Conservation (phyloP, 1,140 invertebrate genomes). For the Hyles vespertilio region DNA sequence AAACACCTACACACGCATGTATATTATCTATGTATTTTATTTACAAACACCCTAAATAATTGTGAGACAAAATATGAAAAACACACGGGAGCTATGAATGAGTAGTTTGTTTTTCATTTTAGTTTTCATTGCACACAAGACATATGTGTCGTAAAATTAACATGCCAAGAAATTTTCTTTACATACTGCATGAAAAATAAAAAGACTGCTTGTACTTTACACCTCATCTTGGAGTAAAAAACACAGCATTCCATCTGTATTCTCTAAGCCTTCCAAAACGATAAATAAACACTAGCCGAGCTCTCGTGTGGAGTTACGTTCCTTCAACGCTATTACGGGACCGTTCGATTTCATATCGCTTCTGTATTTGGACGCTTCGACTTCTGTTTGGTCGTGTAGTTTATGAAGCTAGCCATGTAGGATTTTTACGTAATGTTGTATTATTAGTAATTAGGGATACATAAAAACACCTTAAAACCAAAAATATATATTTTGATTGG, state of each 20-base stretch:
- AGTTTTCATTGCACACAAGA: background rate
- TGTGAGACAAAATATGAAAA: background rate
- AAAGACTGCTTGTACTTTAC: constrained; percentile 49
- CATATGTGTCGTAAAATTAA: constrained; percentile 11
- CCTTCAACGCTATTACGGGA: constrained; percentile 32
- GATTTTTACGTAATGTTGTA: no score
- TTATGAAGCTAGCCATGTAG: no score
- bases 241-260: constrained; percentile 68
- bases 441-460: no score
- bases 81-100: no score
- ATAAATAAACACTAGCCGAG: constrained; percentile 69
- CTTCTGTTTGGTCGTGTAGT: no score
- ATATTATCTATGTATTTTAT: no score
- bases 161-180: constrained; percentile 35
- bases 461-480: no score
- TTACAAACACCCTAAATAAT: background rate
- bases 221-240: constrained; percentile 53
- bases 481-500: no score
- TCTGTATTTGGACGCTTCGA: background rate
- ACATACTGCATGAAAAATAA: constrained; percentile 37
- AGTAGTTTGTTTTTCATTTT: no score
- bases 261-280: constrained; percentile 66
- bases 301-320: constrained; percentile 50
- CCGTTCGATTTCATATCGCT: constrained; percentile 28
- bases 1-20: no score